These are phyloP conservation scores for Cacoxenus indagator DNA, from an alignment of 2,888 invertebrate species.

Conservation along the genomic window DNA sequence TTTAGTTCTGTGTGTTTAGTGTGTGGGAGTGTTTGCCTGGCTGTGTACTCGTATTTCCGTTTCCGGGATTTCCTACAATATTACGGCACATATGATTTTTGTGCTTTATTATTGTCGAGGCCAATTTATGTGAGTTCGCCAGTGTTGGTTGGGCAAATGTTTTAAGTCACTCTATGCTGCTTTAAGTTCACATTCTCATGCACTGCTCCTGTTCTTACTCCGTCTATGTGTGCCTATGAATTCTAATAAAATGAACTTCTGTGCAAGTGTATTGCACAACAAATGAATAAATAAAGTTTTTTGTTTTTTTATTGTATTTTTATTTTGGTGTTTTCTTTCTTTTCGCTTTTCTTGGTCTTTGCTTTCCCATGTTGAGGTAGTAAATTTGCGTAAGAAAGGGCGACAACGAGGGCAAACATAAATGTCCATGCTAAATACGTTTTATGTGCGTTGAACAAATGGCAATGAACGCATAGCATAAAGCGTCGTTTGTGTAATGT, in stretches of 20 bases:
- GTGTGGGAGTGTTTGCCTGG: not conserved
- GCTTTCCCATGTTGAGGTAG: slow-evolving; percentile 31
- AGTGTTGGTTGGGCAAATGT: not conserved
- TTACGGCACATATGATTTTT: slow-evolving; percentile 57
- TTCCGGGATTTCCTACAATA: not conserved
- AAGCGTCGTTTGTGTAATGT: too few species aligned
- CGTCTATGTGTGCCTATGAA: not conserved
- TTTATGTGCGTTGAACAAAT: too few species aligned
- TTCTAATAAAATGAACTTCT: slow-evolving; percentile 59
- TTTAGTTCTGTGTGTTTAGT: not conserved
- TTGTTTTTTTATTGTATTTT: too few species aligned
- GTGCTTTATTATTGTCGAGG: slow-evolving; percentile 54
- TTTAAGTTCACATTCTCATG: not conserved
- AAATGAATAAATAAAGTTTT: too few species aligned
- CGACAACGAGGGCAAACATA: slow-evolving; percentile 52
- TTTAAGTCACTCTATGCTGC: too few species aligned
- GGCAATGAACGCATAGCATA: not conserved
- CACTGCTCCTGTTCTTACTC: not conserved
- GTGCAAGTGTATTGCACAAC: too few species aligned
- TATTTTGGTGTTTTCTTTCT: too few species aligned
- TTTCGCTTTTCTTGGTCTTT: too few species aligned
- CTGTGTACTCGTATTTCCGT: not conserved
- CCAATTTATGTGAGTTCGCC: slow-evolving; percentile 53
- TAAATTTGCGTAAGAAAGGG: too few species aligned
- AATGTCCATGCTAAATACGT: slow-evolving; percentile 65